Percentiles rank a stretch among this genome's conserved stretches.
phyloP scores from a whole-genome alignment of 2,113 vertebrate species.

The Herpailurus yagouaroundi region DNA sequence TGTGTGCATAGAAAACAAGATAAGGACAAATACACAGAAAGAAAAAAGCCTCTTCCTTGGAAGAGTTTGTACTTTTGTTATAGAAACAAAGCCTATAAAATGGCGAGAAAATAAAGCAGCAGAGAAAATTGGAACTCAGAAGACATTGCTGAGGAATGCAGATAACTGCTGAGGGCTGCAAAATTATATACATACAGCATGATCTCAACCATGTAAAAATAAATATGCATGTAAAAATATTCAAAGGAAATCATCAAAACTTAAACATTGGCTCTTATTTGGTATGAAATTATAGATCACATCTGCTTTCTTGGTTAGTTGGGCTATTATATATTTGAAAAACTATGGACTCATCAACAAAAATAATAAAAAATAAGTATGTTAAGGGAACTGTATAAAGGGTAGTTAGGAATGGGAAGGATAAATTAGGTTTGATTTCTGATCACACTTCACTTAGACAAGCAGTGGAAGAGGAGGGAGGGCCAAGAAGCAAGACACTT shows the following conservation, averaged over 20 bases:
- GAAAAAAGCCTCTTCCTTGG: background rate
- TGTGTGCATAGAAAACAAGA: background rate
- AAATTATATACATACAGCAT: background rate
- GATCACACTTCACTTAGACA: background rate
- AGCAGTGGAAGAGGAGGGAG: background rate
- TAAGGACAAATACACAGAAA: constrained; percentile 14
- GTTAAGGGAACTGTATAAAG: background rate
- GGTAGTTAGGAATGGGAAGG: background rate
- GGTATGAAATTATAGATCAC: background rate
- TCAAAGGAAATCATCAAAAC: constrained; percentile 4
- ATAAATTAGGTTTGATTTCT: background rate
- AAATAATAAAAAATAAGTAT: background rate
- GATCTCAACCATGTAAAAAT: constrained; percentile 18
- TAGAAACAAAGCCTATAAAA: background rate
- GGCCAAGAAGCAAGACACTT: background rate
- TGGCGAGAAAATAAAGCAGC: background rate
- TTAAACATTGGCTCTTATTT: background rate
- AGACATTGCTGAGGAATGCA: background rate
- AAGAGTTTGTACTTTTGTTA: background rate
- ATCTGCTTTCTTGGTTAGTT: background rate
- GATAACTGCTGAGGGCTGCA: background rate
- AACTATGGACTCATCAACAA: background rate
- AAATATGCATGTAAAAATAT: background rate
- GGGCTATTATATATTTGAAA: background rate
- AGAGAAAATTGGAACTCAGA: background rate